Base-by-base conservation (phyloP, 2,113 vertebrate genomes). In the Promerops cafer region DNA sequence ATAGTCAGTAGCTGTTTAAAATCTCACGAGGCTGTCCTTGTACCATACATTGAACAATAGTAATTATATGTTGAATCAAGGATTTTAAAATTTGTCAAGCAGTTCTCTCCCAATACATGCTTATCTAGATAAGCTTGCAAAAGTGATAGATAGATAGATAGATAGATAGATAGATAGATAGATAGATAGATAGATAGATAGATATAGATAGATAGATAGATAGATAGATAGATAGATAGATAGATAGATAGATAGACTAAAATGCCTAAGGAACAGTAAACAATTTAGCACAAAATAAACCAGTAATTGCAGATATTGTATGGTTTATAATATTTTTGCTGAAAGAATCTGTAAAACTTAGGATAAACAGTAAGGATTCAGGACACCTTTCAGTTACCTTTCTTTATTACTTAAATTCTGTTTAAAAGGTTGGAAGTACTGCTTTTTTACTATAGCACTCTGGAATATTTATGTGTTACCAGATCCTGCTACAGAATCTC, bases 41-140 rank as follows among this genome's bases (percentile, higher is more conserved):
- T 66, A 61, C 28, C 7, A 37, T 40, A 35, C 14, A 39, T 42
- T 72, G 26, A 76, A 80, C 9, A 68, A 64, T 21, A 76, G 27
- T 33, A 80, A 89, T 83, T 80, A 54, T 50, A 30, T 10, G 44
- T 52, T 72, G 33, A 86, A 72, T 60, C 18, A 54, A 69, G 24
- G 33, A 64, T 80, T 92, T 83, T 68, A 59, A 65, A 59, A 49
- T 70, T 85, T 78, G 52, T 74, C 30, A 45, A 44, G 20, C 31
- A 60, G 8, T 60, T 83, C 16, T 77, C 8, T 68, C 31, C n/a
- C 1, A 1, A 20, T 61, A 28, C 0, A 0, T 60, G 11, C 37
- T 81, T 84, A 13, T 64, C 35, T 60, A 64, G 20, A 42, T 59
- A 56, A 69, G 42, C 6, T 53, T 71, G 50, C 19, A 68, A 44